Percentiles rank a stretch among this genome's conserved stretches.
phyloP scores from a whole-genome alignment of 2,888 invertebrate genomes.

The Calephelis perditalis region DNA sequence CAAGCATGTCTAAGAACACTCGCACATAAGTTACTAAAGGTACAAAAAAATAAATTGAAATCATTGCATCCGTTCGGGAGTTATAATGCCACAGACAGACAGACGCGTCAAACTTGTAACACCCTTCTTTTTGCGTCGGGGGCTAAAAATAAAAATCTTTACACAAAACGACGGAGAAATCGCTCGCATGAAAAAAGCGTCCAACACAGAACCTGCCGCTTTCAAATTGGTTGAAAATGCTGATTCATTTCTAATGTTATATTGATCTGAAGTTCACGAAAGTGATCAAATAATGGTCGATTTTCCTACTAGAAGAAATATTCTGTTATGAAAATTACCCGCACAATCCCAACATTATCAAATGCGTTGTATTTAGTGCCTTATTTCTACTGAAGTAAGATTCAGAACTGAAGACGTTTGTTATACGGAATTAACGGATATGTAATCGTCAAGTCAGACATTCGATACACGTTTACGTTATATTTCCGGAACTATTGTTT shows the following conservation, averaged over 20 bases:
- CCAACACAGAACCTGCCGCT: background rate
- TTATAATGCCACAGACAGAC: too few species aligned
- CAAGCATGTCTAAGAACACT: too few species aligned
- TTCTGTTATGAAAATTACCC: slow-evolving; percentile 3
- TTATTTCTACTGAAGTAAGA: slow-evolving; percentile 30
- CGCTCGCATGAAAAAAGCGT: background rate
- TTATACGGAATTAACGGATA: slow-evolving; percentile 62
- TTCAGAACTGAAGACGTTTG: slow-evolving; percentile 33
- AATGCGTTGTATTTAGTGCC: slow-evolving; percentile 10
- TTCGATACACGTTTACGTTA: slow-evolving; percentile 54
- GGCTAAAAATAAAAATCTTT: too few species aligned
- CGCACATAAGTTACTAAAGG: too few species aligned
- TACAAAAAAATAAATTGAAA: too few species aligned
- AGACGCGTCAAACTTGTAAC: too few species aligned
- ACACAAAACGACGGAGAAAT: too few species aligned
- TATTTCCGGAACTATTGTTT: slow-evolving; percentile 59
- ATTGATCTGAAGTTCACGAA: background rate
- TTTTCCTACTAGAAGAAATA: slow-evolving; percentile 1
- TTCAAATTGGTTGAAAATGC: background rate
- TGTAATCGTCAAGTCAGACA: slow-evolving; percentile 43
- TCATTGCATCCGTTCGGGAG: too few species aligned
- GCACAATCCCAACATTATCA: slow-evolving; percentile 2
- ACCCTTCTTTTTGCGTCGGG: too few species aligned
- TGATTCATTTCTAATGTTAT: slow-evolving; percentile 8
- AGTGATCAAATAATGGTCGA: background rate